These are phyloP conservation scores for Rhynchotus rufescens DNA, from an alignment of 2,797 vertebrate genomes.

Conservation along the genomic window DNA sequence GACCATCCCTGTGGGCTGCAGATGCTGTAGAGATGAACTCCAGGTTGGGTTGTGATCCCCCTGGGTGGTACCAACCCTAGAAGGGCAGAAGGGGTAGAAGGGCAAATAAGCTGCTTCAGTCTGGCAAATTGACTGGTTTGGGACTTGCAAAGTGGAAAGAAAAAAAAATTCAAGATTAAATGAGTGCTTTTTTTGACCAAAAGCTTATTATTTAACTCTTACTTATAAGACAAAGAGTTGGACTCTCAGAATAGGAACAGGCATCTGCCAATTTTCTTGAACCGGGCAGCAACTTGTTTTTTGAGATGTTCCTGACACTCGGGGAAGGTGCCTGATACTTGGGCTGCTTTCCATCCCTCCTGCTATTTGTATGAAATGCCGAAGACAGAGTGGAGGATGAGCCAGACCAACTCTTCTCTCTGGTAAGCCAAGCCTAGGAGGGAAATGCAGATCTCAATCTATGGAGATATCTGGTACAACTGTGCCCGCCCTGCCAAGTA, in stretches of 20 bases:
- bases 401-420: neutral
- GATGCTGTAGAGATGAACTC: neutral
- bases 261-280: neutral
- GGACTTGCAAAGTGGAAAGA: neutral
- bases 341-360: neutral
- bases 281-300: neutral
- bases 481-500: neutral
- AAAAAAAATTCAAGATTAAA: neutral
- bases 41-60: neutral
- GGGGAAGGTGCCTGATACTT: neutral
- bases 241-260: neutral
- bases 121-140: neutral
- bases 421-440: neutral
- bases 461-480: neutral
- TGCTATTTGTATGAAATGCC: neutral
- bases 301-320: fast-evolving
- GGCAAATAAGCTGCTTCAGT: neutral
- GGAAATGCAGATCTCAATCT: neutral
- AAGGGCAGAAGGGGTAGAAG: neutral
- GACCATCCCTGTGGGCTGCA: neutral
- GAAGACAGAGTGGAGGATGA: neutral
- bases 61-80: neutral
- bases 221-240: neutral
- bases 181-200: neutral
- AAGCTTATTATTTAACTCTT: neutral